Evolutionary conservation across 30 jellyfish, hydroid and myxozoan species (phyloP).

Genomic region (Cassiopea xamachana): DNA sequence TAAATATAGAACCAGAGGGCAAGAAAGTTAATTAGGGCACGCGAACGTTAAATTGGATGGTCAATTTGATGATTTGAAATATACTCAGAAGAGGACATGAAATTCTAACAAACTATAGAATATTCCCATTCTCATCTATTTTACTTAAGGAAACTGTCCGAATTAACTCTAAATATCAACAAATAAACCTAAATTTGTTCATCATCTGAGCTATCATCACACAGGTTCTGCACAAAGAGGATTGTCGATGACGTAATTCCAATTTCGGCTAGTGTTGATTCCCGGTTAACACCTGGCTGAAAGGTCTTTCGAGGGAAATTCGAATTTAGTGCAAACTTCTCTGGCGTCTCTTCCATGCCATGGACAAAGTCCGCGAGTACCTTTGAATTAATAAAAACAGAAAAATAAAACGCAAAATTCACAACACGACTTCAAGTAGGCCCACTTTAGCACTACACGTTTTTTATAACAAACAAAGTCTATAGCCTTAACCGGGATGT

Average conservation of each 20-base stretch:
- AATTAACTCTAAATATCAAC: not conserved
- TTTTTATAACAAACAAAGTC: too few relatives aligned
- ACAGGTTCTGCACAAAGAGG: slow-evolving; percentile 75
- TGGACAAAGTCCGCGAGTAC: slow-evolving; percentile 74
- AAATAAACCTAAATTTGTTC: slow-evolving; percentile 13
- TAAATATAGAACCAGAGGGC: too few relatives aligned
- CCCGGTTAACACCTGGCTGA: slow-evolving; percentile 45
- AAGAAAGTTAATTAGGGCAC: too few relatives aligned
- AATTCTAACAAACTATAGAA: not conserved
- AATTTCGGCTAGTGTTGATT: slow-evolving; percentile 61
- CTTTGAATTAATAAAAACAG: slow-evolving; percentile 32
- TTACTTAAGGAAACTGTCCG: not conserved
- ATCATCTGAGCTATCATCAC: slow-evolving; percentile 83
- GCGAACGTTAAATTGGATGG: not conserved
- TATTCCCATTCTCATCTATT: not conserved
- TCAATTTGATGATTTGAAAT: not conserved
- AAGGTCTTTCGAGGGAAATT: slow-evolving; percentile 86
- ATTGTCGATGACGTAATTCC: slow-evolving; percentile 77
- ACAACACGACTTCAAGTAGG: not conserved
- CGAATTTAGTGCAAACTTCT: slow-evolving; percentile 69
- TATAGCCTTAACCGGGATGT: too few relatives aligned
- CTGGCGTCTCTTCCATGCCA: slow-evolving; percentile 77
- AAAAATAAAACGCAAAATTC: not conserved
- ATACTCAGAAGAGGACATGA: not conserved
- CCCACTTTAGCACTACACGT: too few relatives aligned